Base-by-base conservation (phyloP, 2,797 vertebrate species). In the Threskiornis aethiopicus region DNA sequence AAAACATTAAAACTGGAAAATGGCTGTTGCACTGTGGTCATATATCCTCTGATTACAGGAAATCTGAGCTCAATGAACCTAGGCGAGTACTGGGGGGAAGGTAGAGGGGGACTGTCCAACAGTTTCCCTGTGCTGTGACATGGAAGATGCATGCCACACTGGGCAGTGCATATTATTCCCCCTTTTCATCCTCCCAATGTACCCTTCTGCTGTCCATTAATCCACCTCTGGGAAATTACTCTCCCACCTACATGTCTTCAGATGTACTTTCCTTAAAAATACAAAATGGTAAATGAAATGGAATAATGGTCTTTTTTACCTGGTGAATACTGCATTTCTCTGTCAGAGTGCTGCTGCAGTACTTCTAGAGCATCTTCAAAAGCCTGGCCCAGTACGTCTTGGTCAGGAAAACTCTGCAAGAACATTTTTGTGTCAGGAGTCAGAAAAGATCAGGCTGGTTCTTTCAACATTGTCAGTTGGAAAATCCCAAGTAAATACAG, bases 331-430 rank as follows among this genome's bases (percentile, higher is more conserved):
- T 98, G 98, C 84, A 95, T 90, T 41, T 98, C 97, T 83, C 97
- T 97, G 31, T 97, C 86, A 16, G 99, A 99, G 93, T 99, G 98
- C 41, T 99, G 98, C 73, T 99, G 99, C 96, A 99, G 98, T 46
- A 99, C 98, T 84, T 99, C 99, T n/a, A 99, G 99, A 1, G 99
- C 99, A 95, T 99, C 99, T 97, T 99, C 98, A 39, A 99, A 99
- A 72, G 99, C 98, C 83, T 99, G 99, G 91, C 99, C 99, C 88
- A 98, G 93, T 57, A 98, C 97, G 55, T 99, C 99, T 76, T 98
- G 98, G 79, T 99, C 98, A 91, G 98, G 70, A 93, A 98, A 98
- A 78, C 84, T 98, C 99, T 99, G 93, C 47, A 89, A 96, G 66
- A 89, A 96, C 11, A 93, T n/a, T 70, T 37, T 80, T 75, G 14